phyloP scores from a whole-genome alignment of 2,113 vertebrate species.

The Nanorana parkeri region DNA sequence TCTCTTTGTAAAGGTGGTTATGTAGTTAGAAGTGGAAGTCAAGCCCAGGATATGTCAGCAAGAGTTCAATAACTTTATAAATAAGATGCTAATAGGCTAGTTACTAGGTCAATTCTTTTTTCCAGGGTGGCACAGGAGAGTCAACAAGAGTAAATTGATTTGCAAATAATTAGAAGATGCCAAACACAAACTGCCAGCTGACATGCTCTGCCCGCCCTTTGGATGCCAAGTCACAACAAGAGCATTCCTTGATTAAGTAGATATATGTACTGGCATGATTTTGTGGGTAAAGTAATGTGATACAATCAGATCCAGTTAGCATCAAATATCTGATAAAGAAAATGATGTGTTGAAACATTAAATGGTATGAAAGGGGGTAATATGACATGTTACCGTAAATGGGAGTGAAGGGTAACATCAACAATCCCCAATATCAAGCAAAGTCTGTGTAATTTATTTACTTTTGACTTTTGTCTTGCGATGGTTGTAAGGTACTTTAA shows the following conservation, averaged over 20 bases:
- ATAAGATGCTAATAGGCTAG: conserved; percentile 19
- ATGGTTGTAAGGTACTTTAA: no score
- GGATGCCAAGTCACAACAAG: conserved; percentile 46
- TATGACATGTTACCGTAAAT: no score
- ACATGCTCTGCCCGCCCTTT: conserved; percentile 8
- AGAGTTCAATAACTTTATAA: not conserved
- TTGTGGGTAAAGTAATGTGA: not conserved
- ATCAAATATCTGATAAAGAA: not conserved
- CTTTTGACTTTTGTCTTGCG: no score
- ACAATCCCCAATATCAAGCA: no score
- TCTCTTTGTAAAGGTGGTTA: no score
- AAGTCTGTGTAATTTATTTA: no score
- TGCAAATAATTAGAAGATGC: conserved; percentile 54
- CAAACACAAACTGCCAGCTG: conserved; percentile 34
- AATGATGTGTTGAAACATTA: no score
- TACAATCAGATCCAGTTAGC: not conserved
- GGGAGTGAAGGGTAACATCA: no score
- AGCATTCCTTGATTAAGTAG: conserved; percentile 30
- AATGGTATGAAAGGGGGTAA: no score
- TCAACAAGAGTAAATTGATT: conserved; percentile 48
- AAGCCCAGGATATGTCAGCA: not conserved
- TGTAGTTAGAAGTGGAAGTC: not conserved
- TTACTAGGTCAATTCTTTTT: conserved; percentile 12
- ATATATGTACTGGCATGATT: conserved; percentile 19
- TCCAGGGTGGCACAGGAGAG: conserved; percentile 12